Evolutionary conservation across 2,113 vertebrate genomes (phyloP).

Genomic region (Chinchilla lanigera): DNA sequence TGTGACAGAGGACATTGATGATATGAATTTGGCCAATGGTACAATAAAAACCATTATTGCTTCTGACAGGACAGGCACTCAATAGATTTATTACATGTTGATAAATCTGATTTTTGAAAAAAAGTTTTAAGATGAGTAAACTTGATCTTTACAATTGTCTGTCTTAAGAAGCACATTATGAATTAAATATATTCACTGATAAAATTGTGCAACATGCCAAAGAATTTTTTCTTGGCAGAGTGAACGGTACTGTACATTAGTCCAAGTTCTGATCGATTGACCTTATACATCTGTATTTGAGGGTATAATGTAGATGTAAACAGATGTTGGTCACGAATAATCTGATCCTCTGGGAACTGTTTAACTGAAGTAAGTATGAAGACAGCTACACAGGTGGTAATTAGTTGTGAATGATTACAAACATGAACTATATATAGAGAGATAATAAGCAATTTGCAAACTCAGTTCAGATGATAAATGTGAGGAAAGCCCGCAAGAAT

Average conservation of each 20-base stretch:
- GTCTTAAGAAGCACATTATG: neutral
- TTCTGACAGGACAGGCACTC: neutral
- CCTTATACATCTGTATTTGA: neutral
- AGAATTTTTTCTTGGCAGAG: neutral
- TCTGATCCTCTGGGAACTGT: neutral
- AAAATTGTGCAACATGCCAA: neutral
- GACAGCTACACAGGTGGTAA: neutral
- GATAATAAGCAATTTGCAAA: neutral
- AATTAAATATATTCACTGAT: neutral
- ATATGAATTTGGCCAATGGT: neutral
- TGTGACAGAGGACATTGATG: accelerated
- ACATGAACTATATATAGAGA: neutral
- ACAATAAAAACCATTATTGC: neutral
- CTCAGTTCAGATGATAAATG: neutral
- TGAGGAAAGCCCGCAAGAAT: neutral
- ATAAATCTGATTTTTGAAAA: neutral
- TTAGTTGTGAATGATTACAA: neutral
- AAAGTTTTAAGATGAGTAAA: neutral
- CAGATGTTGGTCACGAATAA: neutral
- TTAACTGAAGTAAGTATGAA: neutral
- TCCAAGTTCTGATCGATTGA: neutral
- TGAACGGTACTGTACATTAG: neutral
- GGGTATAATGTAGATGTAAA: neutral
- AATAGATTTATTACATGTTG: neutral
- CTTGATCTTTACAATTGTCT: neutral